Conservation (phyloP, 2,888 invertebrate genomes). For the Dolichomitus sp. region DNA sequence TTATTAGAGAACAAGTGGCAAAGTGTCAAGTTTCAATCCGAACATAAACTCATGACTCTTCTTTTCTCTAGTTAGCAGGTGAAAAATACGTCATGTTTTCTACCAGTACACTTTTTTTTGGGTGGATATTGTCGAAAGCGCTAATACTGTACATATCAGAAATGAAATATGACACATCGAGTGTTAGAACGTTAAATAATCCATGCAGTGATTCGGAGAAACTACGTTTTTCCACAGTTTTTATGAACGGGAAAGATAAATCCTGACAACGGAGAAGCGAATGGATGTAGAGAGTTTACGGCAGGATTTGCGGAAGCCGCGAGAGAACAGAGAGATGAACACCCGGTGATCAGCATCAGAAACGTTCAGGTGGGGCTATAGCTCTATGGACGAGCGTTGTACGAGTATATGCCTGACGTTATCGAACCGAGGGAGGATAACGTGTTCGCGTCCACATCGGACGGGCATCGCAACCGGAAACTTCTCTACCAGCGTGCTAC, state of each 20-base stretch:
- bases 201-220: neutral
- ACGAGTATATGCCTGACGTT: slow-evolving; percentile 58
- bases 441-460: slow-evolving; percentile 58
- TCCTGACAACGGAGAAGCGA: slow-evolving; percentile 1
- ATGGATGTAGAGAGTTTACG: slow-evolving; percentile 45
- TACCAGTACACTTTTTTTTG: neutral
- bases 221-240: slow-evolving; percentile 16
- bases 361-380: slow-evolving; percentile 47
- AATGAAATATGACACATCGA: slow-evolving; percentile 4
- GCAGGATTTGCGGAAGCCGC: slow-evolving; percentile 49
- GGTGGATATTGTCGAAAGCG: too few species aligned
- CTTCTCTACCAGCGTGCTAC: slow-evolving; percentile 50
- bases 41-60: neutral
- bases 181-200: neutral
- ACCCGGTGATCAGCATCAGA: slow-evolving; percentile 51
- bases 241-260: slow-evolving; percentile 28
- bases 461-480: slow-evolving; percentile 63
- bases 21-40: neutral
- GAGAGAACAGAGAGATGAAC: slow-evolving; percentile 44
- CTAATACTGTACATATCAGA: neutral
- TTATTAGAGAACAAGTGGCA: neutral
- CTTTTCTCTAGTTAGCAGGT: neutral
- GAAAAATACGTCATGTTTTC: neutral
- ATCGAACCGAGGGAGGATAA: slow-evolving; percentile 63
- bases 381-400: slow-evolving; percentile 44